Conservation (phyloP, 2,888 invertebrate genomes). For the Brenthis daphne region DNA sequence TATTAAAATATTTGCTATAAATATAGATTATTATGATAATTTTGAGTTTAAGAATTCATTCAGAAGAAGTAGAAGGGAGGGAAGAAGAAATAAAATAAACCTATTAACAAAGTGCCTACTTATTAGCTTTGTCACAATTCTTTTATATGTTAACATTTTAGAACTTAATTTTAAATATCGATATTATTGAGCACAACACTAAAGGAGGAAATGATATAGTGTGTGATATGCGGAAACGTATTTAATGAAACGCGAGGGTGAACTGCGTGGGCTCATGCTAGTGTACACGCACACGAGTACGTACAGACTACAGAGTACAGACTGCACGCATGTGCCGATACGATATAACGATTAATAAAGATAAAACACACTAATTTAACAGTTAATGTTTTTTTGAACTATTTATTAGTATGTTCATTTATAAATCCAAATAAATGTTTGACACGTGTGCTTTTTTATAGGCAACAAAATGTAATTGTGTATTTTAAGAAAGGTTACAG, state of each 20-base stretch:
- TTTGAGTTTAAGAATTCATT: too few relatives aligned
- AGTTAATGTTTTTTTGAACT: conserved; percentile 27
- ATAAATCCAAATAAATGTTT: conserved; percentile 7
- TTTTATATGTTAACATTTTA: background rate
- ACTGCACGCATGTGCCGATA: conserved; percentile 23
- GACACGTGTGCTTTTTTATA: too few relatives aligned
- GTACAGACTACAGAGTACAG: background rate
- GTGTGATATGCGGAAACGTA: conserved; percentile 82
- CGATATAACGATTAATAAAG: conserved; percentile 39
- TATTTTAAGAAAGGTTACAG: too few relatives aligned
- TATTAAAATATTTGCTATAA: too few relatives aligned
- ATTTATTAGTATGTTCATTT: conserved; percentile 14
- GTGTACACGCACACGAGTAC: conserved; percentile 38
- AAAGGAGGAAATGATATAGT: conserved; percentile 79
- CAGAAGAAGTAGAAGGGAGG: too few relatives aligned
- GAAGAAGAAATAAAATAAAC: too few relatives aligned
- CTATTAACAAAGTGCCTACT: too few relatives aligned
- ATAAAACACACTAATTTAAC: conserved; percentile 39
- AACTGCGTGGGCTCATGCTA: conserved; percentile 57
- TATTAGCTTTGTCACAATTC: background rate
- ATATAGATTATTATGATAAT: too few relatives aligned
- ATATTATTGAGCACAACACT: conserved; percentile 49
- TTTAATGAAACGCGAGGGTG: conserved; percentile 81
- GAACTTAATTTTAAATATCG: background rate
- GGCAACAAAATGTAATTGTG: too few relatives aligned